phyloP scores from a whole-genome alignment of 2,113 vertebrate genomes.

The Gymnorhina tibicen region DNA sequence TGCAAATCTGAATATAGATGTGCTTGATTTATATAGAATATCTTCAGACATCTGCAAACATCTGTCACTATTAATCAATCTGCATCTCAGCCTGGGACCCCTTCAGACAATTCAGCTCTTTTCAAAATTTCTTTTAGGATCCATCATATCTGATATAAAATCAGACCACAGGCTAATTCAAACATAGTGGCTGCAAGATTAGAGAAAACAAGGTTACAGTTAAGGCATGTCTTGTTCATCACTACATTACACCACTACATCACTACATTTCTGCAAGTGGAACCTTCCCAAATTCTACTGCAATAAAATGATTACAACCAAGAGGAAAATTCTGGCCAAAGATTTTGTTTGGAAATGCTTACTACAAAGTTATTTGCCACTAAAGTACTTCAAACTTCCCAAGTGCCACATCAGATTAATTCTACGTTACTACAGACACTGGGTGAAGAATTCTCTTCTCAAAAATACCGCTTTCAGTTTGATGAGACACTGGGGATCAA shows the following conservation, averaged over 20 bases:
- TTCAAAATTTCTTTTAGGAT: background rate
- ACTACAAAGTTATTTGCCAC: background rate
- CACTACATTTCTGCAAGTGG: background rate
- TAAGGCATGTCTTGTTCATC: background rate
- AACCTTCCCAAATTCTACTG: background rate
- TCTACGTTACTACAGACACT: background rate
- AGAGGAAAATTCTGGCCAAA: background rate
- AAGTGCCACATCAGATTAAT: background rate
- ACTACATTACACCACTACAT: background rate
- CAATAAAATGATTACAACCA: background rate
- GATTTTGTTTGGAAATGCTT: background rate
- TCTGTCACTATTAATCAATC: background rate
- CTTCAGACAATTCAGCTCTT: background rate
- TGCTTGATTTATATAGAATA: background rate
- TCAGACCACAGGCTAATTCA: background rate
- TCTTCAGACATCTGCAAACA: background rate
- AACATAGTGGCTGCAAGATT: background rate
- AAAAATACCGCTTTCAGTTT: background rate
- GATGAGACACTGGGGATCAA: fast-evolving
- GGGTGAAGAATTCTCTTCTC: background rate
- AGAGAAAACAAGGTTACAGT: background rate
- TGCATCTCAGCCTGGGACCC: background rate
- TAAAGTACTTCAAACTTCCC: background rate
- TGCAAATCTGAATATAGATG: background rate
- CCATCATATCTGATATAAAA: background rate